Conservation (phyloP, 2,888 invertebrate genomes). For the Lochmaea capreae region DNA sequence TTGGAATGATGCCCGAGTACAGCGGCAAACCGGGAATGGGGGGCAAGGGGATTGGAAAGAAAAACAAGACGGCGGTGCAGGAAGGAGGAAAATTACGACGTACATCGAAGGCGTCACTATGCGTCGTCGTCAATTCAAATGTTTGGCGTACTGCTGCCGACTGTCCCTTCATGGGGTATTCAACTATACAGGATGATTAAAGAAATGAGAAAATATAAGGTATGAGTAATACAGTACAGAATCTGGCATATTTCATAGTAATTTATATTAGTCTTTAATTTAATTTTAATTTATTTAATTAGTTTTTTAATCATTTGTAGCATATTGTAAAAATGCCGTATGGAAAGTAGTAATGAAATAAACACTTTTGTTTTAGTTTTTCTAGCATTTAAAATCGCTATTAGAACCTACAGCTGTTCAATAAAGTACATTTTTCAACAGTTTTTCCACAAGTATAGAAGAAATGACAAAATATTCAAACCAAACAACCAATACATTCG, state of each 20-base stretch:
- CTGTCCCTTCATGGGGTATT: slow-evolving; percentile 35
- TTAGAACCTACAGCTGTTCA: no score
- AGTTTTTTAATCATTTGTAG: no score
- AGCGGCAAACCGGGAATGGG: slow-evolving; percentile 20
- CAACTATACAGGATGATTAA: slow-evolving; percentile 30
- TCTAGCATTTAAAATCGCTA: no score
- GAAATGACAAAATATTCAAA: no score
- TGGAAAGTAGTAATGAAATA: no score
- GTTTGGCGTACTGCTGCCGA: slow-evolving; percentile 41
- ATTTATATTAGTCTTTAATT: no score
- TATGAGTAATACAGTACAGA: not conserved
- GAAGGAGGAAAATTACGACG: slow-evolving; percentile 45
- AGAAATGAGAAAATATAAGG: slow-evolving; percentile 3
- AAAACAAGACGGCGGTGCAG: slow-evolving; percentile 40
- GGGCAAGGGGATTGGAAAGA: slow-evolving; percentile 25
- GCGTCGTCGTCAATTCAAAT: slow-evolving; percentile 52
- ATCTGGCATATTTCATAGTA: not conserved
- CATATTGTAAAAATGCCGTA: no score
- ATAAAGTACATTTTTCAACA: no score
- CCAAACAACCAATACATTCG: no score
- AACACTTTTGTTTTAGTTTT: no score
- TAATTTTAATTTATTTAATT: no score
- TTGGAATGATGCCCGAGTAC: slow-evolving; percentile 32
- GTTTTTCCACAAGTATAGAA: no score
- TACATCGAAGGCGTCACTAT: slow-evolving; percentile 49